Conservation (phyloP, 2,888 invertebrate species). For the Orthonychiurus folsomi region DNA sequence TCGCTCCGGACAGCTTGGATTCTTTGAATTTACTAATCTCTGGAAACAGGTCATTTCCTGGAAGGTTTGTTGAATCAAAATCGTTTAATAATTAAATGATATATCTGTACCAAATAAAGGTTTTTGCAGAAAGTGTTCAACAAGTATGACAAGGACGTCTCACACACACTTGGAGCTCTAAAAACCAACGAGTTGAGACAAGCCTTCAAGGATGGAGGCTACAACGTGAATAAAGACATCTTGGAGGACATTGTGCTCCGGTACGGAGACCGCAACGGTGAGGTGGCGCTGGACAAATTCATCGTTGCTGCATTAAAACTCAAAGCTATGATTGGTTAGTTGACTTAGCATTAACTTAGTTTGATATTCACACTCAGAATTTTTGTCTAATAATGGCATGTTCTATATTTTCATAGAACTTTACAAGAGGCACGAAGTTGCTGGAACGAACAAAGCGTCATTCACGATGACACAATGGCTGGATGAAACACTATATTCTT, state of each 20-base stretch:
- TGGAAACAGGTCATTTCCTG: constrained; percentile 5
- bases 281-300: constrained; percentile 5
- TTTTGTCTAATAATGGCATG: not conserved
- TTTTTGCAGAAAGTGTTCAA: constrained; percentile 3
- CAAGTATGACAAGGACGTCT: not conserved
- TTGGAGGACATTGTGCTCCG: not conserved
- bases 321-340: constrained; percentile 3
- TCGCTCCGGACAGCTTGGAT: constrained; percentile 10
- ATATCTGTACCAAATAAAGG: not conserved
- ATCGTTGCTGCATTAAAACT: constrained; percentile 1
- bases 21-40: constrained; percentile 13
- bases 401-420: constrained; percentile 4
- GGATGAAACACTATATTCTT: not conserved
- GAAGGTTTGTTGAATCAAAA: constrained; percentile 8
- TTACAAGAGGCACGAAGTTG: not conserved
- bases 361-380: not conserved
- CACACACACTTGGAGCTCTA: constrained; percentile 1
- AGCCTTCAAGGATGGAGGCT: not conserved
- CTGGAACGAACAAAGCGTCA: not conserved
- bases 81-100: not conserved
- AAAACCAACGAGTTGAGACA: not conserved
- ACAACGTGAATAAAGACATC: not conserved
- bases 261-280: constrained; percentile 2
- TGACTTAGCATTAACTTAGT: not conserved
- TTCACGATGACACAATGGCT: not conserved